Base-by-base conservation (phyloP, 2,888 invertebrate species). In the Hypomecis atomaria region DNA sequence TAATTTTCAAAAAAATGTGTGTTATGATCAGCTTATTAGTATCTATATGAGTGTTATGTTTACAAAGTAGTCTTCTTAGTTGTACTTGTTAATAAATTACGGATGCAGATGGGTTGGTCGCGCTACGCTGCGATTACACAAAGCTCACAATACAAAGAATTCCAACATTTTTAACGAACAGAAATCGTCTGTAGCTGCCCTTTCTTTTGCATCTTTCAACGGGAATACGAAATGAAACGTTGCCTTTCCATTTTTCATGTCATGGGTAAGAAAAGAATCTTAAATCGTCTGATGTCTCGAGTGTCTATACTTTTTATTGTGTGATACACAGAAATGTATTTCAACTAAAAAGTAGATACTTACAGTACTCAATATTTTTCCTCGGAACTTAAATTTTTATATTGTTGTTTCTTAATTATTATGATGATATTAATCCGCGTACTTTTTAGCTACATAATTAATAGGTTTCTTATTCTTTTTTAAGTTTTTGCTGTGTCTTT, bases 121-220 rank as follows among this genome's bases (percentile, higher is more conserved):
- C 63, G 53, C 74, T 89, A 81, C 67, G 77, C 73, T 67, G 69
- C 87, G 87, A 89, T 90, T 90, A 88, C 89, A 86, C 82, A 78
- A 84, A 82, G 85, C 85, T 64, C 59, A 87, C 86, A 89, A 88
- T 78, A 83, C 85, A 88, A 90, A 90, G 89, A 86, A 89, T 90
- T 79, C 87, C 83, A 84, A 86, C 90, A 87, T 90, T 92, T 89
- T 90, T 91, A 92, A 92, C 90, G 89, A 90, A 92, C 90, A 91
- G 90, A 92, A 91, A 92, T 91, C 89, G 89, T 90, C 87, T 86
- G 86, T 78, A 79, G 82, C 53, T 56, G 60, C 90, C 90, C 88
- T 89, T 89, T 85, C 87, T 87, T 86, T 81, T 86, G 85, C 82
- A 84, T 85, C 85, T 87, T 85, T 86, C 85, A 85, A 81, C 83